Evolutionary conservation across 2,797 vertebrate species (phyloP).

Genomic region (Salmo trutta): DNA sequence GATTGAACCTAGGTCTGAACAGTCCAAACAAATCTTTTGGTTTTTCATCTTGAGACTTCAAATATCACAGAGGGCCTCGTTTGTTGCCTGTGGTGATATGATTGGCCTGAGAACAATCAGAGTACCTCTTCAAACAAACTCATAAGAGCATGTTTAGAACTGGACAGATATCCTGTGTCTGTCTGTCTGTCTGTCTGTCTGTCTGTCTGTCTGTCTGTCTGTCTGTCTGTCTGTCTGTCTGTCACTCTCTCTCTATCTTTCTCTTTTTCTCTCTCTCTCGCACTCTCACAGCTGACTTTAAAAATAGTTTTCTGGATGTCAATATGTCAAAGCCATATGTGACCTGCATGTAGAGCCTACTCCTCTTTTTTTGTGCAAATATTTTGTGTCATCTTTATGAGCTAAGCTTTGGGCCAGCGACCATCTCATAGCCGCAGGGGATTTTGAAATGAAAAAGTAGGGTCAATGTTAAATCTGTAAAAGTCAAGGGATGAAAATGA

Average conservation of each 20-base stretch:
- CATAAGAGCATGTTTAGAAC: constrained; percentile 21
- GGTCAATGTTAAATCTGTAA: background rate
- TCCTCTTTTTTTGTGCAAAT: background rate
- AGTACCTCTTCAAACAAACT: constrained; percentile 6
- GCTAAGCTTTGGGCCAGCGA: background rate
- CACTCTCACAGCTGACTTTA: background rate
- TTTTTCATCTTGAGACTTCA: background rate
- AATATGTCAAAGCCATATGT: background rate
- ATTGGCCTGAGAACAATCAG: background rate
- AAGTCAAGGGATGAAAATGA: background rate
- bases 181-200: constrained; percentile 5
- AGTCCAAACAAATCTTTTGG: constrained; percentile 27
- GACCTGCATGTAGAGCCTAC: background rate
- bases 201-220: too few species aligned
- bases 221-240: too few species aligned
- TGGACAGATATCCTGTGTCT: constrained; percentile 22
- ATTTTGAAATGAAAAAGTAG: constrained; percentile 3
- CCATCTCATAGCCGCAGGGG: background rate
- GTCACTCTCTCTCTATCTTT: background rate
- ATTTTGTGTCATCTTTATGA: background rate
- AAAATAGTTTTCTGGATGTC: background rate
- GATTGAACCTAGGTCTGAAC: constrained; percentile 63
- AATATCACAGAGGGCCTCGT: background rate
- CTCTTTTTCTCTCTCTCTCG: background rate
- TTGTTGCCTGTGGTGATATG: background rate